A percentile compares a stretch with the other conserved stretches of the same genome.
phyloP scores from a whole-genome alignment of 1,140 invertebrate species.

The Rhyzopertha dominica region DNA sequence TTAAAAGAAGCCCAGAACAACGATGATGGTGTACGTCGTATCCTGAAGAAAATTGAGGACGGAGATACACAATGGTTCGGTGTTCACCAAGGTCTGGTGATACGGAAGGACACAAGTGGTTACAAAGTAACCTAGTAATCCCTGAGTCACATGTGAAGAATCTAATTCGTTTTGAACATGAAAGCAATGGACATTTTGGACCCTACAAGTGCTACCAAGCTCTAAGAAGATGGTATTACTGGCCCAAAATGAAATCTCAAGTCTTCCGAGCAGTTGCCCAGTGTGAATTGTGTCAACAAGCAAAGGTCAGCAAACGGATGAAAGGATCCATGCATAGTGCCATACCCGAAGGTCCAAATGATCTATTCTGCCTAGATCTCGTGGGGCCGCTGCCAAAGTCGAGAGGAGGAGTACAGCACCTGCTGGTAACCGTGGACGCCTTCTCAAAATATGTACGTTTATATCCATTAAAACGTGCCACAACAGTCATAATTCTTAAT shows the following conservation, averaged over 20 bases:
- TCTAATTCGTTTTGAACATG: no score
- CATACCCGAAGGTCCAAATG: background rate
- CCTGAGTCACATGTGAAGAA: no score
- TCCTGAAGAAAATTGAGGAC: background rate
- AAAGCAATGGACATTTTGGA: no score
- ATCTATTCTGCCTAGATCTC: background rate
- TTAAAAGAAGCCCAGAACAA: no score
- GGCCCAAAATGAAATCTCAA: no score
- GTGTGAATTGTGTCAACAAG: background rate
- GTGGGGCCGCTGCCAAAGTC: background rate
- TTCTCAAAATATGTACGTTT: slow-evolving; percentile 1
- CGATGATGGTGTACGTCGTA: background rate
- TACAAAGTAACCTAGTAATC: no score
- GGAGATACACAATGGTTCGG: background rate
- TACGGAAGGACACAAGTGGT: no score
- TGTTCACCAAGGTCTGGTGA: no score
- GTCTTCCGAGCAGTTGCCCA: no score
- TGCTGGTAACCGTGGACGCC: background rate
- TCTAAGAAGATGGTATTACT: no score
- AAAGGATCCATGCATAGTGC: background rate
- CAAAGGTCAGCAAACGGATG: background rate
- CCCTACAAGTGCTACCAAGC: no score
- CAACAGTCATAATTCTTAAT: background rate
- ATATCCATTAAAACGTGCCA: background rate
- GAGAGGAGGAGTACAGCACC: background rate